Percentiles rank a stretch among this genome's conserved stretches.
phyloP scores from a whole-genome alignment of 2,888 invertebrate species.

The Apodemia hepburni region DNA sequence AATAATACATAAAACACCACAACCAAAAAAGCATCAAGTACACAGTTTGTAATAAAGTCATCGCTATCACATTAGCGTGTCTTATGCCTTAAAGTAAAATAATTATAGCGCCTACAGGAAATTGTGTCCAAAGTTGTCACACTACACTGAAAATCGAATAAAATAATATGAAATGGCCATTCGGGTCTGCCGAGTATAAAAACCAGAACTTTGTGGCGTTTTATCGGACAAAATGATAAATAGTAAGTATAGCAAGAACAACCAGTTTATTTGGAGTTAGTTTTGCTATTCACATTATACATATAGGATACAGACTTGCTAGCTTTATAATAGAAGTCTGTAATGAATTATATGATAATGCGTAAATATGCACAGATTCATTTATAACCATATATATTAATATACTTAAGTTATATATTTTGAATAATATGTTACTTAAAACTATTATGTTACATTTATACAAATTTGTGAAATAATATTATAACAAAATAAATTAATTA shows the following conservation, averaged over 20 bases:
- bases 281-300: slow-evolving; percentile 69
- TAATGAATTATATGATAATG: slow-evolving; percentile 26
- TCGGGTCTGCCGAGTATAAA: slow-evolving; percentile 73
- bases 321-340: slow-evolving; percentile 53
- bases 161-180: slow-evolving; percentile 40
- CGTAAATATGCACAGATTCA: slow-evolving; percentile 16
- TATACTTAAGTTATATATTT: slow-evolving; percentile 26
- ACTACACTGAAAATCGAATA: slow-evolving; percentile 31
- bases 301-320: slow-evolving; percentile 58
- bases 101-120: slow-evolving; percentile 28
- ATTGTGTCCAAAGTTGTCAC: slow-evolving; percentile 23
- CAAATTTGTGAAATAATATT: slow-evolving; percentile 3
- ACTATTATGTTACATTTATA: slow-evolving; percentile 14
- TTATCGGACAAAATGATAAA: slow-evolving; percentile 76
- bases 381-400: slow-evolving; percentile 10
- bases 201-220: slow-evolving; percentile 78
- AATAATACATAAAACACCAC: not conserved
- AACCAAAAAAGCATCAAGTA: not conserved
- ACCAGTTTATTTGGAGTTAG: slow-evolving; percentile 79
- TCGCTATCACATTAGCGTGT: slow-evolving; percentile 13
- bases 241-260: slow-evolving; percentile 60
- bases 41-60: not conserved
- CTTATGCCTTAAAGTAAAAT: slow-evolving; percentile 12
- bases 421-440: slow-evolving; percentile 7
- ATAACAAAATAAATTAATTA: not conserved